Base-by-base conservation (phyloP, 2,888 invertebrate species). In the Mimumesa dahlbomi region DNA sequence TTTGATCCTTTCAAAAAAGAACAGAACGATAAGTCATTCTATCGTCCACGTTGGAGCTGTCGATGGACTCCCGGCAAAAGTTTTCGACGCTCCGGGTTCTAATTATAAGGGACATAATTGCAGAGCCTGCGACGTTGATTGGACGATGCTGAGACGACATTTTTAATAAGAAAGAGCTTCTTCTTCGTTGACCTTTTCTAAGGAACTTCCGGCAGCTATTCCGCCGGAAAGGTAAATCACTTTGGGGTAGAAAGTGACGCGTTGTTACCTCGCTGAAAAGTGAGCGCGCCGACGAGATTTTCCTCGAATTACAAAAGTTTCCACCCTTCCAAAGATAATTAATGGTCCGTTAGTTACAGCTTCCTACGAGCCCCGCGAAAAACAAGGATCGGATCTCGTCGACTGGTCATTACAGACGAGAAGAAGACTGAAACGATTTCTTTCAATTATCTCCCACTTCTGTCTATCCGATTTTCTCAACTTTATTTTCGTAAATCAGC, bases 301-400 rank as follows among this genome's bases (percentile, higher is more conserved):
- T 69, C 58, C 77, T 53, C 22, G 66, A 75, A 70, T 78, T 75
- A 79, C 67, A 31, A 78, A 69, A 65, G 58, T 70, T 79, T 38
- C 52, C 68, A 11, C n/a, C 38, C 19, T 38, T 18, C 62, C 38
- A 21, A 38, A 25, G 65, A 74, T 77, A 77, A 77, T 77, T 77
- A 78, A 78, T 72, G 72, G 53, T 40, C 42, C 43, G 54, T 3
- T 38, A 61, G 58, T 46, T 57, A 6, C 46, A 18, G n/a, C n/a
- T 50, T 62, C 45, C 14, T 36, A 49, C 31, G 40, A 49, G 42
- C n/a, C 3, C 29, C n/a, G 49, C 31, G 56, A 34, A 48, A 43
- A 70, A 58, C 56, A 54, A 9, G n/a, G 40, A 25, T 43, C 25
- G 46, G 40, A 57, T 52, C 56, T 34, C 34, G 42, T 49, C 34